Evolutionary conservation across 2,888 invertebrate species (phyloP), one percentile per base, ranked within the genome.

Genomic region (Drosophila kambysellisi): DNA sequence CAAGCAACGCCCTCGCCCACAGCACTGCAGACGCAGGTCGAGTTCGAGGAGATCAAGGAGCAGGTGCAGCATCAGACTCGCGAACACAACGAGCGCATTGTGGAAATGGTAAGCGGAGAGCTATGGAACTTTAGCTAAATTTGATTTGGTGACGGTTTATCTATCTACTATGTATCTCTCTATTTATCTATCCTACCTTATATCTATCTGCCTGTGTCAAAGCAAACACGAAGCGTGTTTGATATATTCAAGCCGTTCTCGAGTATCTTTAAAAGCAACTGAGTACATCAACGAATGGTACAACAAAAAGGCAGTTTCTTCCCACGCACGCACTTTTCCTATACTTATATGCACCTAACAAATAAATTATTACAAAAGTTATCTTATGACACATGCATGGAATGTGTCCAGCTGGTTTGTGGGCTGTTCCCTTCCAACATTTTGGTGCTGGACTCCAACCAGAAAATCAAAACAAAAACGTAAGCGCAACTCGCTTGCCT

Each of bases 71-170:
- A 83, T 56, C 91, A 93, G 74, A 89, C 90, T 60, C 88, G 89
- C 5, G 92, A 92, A 60, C 93, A 93, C 71, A 91, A 91, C 48
- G 93, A 93, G 66, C 91, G 93, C 52, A 93, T 93, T 77, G 93
- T 93, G 43, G 93, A 93, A 90, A 93, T 93, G 93, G 93, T 93
- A 74, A 91, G 92, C 82, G 7, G 20, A 30, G 50, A 37, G 37
- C 35, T 20, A 8, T 20, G n/a, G 3, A 61, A 7, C 46, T 8
- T 8, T 2, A 41, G 7, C 9, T 0, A 12, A 12, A 50, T n/a
- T 51, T 8, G 41, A 29, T 32, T 25, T 59, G 64, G 58, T 58
- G 35, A 20, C 9, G 71, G 68, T 64, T 53, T 50, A 54, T 51
- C 52, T 64, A 30, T 29, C 20, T 15, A 46, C 46, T 46, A 4